Evolutionary conservation across 2,888 invertebrate species (phyloP).

Genomic region (Saturnia pavonia): DNA sequence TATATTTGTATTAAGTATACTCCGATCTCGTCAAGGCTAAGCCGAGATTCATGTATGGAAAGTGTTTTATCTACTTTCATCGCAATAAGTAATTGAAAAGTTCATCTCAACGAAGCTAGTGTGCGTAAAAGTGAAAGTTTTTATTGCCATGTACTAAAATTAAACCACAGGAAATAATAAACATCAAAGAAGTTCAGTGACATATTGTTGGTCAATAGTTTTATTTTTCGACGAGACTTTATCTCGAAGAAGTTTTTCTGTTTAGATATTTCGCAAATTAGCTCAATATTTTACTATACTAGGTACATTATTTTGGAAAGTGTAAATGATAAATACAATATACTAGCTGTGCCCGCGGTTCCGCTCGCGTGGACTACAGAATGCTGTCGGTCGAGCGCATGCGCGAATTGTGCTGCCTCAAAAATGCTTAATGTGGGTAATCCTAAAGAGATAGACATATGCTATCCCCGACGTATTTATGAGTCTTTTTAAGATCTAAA

Average conservation of each 20-base stretch:
- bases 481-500: too few relatives aligned
- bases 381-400: too few relatives aligned
- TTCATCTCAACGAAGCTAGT: neutral
- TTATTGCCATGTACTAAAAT: slow-evolving; percentile 24
- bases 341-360: too few relatives aligned
- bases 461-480: too few relatives aligned
- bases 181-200: slow-evolving; percentile 31
- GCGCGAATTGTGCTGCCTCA: too few relatives aligned
- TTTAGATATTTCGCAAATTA: slow-evolving; percentile 40
- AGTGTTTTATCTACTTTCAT: neutral
- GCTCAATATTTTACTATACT: neutral
- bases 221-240: slow-evolving; percentile 27
- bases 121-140: slow-evolving; percentile 24
- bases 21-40: neutral
- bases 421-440: too few relatives aligned
- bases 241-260: slow-evolving; percentile 29
- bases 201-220: slow-evolving; percentile 25
- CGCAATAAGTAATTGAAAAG: neutral
- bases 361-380: too few relatives aligned
- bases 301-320: neutral
- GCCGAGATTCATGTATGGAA: neutral
- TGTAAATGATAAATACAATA: neutral
- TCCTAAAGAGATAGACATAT: too few relatives aligned
- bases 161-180: slow-evolving; percentile 32
- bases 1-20: neutral